Evolutionary conservation across 2,888 invertebrate genomes (phyloP), one percentile per base, ranked within the genome.

Genomic region (Drosophila barbarae): DNA sequence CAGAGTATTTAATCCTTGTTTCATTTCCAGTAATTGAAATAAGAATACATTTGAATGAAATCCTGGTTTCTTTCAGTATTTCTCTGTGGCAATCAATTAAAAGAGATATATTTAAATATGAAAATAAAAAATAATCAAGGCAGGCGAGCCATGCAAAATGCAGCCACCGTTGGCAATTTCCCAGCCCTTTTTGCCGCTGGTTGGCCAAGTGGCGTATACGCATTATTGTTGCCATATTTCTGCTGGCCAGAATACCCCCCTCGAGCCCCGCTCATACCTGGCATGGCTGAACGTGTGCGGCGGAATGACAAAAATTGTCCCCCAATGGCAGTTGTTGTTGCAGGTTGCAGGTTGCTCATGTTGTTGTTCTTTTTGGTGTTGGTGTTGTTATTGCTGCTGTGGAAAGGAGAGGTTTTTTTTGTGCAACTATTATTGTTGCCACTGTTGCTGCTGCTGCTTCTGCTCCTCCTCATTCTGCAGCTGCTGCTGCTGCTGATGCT

Each of bases 181-280:
- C 57, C 59, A 15, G 39, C 30, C n/a, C 12, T 12, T 47, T 39
- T 30, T 44, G 9, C 18, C 44, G 44, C 44, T 30, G 18, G 46
- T n/a, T 50, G 63, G 15, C 64, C 50, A 63, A 63, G 64, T 63
- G 63, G 63, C 63, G 63, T 51, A 44, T 64, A 63, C 63, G 63
- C 63, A 51, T 65, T 64, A 46, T 52, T 46, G 64, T 46, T 63
- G 63, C 51, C 63, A 63, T 63, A 63, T 63, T 64, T 64, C 36
- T 50, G 42, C 41, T 23, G 42, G 35, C 44, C 34, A 26, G 12
- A 28, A 26, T 26, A 3, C 0, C 4, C n/a, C 23, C 23, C 23
- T 23, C 3, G 7, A 1, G 23, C 10, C 42, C 42, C 26, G 42
- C 26, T 42, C 26, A 61, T 61, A 21, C 35, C 61, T 59, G 36